Evolutionary conservation across 2,797 vertebrate genomes (phyloP), one percentile per base, ranked within the genome.

Genomic region (Myoxocephalus aenaeus): DNA sequence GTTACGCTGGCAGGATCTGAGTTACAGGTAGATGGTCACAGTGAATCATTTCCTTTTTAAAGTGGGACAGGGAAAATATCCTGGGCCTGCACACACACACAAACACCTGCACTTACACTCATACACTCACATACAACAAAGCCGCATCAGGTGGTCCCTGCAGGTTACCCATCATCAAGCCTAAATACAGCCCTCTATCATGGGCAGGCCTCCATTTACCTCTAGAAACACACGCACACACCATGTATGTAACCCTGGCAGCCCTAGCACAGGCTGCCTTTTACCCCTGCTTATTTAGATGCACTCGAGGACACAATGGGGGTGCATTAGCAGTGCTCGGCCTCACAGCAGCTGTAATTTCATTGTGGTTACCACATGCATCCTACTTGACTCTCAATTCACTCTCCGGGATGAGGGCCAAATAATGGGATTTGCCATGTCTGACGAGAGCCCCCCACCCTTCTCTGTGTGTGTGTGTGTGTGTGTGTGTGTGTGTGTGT

Each of bases 341-440:
- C 87, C 92, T 95, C 91, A 88, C 92, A 90, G 92, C 93, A 92
- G 92, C 93, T 91, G 90, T 95, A 94, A 95, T 95, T 95, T 95
- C 95, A 95, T 95, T 93, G 94, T 93, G 94, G 93, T 95, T 95
- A 94, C 94, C 92, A 85, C 93, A 94, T 95, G 94, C 94, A 94
- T 94, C 93, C 95, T 96, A 96, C 95, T 96, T 96, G 95, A 96
- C 95, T 95, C 93, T 91, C 94, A 94, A 95, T 95, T 95, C 93
- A 90, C 93, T 94, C 93, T 92, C 93, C 36, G 89, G 92, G 92
- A 94, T 92, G 92, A 95, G 93, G 94, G 93, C 94, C 94, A 95
- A 95, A 95, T 96, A 95, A 95, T 95, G 93, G 94, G 94, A 95
- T 96, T 94, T 95, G 94, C 89, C 92, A 88, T 77, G 86, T 93